phyloP scores from a whole-genome alignment of 2,113 vertebrate species.

The Crotalus helleri region DNA sequence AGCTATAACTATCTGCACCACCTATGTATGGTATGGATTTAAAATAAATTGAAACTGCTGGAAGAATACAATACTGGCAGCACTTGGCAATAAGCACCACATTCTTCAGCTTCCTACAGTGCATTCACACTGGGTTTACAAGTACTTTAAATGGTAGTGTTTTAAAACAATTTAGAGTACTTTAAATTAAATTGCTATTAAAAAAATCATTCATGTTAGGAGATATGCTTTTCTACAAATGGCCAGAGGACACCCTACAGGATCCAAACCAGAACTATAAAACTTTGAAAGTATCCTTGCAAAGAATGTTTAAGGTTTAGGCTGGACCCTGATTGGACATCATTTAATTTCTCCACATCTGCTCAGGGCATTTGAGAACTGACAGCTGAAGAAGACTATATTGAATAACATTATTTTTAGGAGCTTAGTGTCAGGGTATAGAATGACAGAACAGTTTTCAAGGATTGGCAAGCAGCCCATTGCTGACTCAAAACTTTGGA shows the following conservation, averaged over 20 bases:
- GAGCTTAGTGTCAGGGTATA: neutral
- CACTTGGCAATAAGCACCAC: neutral
- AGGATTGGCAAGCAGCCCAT: neutral
- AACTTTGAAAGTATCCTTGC: neutral
- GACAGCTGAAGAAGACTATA: neutral
- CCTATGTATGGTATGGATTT: neutral
- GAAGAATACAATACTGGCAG: conserved; percentile 5
- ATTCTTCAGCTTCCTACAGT: conserved; percentile 11
- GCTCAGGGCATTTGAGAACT: neutral
- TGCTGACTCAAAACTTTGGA: neutral
- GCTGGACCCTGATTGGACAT: neutral
- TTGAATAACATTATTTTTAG: neutral
- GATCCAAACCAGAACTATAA: neutral
- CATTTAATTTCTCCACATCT: neutral
- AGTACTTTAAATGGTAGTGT: conserved; percentile 26
- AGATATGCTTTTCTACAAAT: neutral
- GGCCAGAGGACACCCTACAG: neutral
- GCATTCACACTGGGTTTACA: conserved; percentile 17
- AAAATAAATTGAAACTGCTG: neutral
- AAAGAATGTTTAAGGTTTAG: neutral
- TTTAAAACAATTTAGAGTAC: conserved; percentile 20
- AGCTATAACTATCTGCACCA: conserved; percentile 16
- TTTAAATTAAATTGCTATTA: conserved; percentile 13
- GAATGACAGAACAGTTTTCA: neutral
- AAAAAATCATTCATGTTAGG: neutral